Percentiles rank a stretch among this genome's conserved stretches.
Evolutionary conservation across 2,113 vertebrate species (phyloP).

Genomic region (Scophthalmus maximus): DNA sequence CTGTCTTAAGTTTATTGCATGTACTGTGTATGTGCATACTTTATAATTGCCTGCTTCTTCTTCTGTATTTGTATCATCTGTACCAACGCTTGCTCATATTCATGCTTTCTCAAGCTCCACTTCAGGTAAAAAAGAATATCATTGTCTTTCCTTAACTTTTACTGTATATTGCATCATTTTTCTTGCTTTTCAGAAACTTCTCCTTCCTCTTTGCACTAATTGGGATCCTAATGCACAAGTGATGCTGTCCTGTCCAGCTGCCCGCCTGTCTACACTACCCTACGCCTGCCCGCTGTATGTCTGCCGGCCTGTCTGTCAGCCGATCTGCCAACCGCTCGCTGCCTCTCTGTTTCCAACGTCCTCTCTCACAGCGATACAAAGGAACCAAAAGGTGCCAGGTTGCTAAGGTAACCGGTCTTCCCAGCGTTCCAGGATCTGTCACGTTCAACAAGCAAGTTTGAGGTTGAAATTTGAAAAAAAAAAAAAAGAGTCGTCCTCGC

Average conservation of each 20-base stretch:
- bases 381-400: slow-evolving; percentile 56
- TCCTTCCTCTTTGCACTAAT: slow-evolving; percentile 40
- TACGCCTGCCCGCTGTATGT: slow-evolving; percentile 33
- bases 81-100: background rate
- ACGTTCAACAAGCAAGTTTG: slow-evolving; percentile 43
- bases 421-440: slow-evolving; percentile 49
- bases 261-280: slow-evolving; percentile 38
- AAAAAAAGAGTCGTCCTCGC: slow-evolving; percentile 6
- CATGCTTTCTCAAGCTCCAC: background rate
- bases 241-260: slow-evolving; percentile 17
- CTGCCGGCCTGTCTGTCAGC: slow-evolving; percentile 42
- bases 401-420: slow-evolving; percentile 72
- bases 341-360: slow-evolving; percentile 46
- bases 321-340: slow-evolving; percentile 16
- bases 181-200: slow-evolving; percentile 18
- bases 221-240: slow-evolving; percentile 44
- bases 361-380: slow-evolving; percentile 57
- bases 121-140: slow-evolving; percentile 5
- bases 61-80: too few relatives aligned
- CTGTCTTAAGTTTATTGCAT: background rate
- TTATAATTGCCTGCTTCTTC: too few relatives aligned
- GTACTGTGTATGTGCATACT: background rate
- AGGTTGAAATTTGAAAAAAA: slow-evolving; percentile 39
- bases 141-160: slow-evolving; percentile 18
- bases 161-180: slow-evolving; percentile 30